These are phyloP conservation scores for Xiphydria camelus DNA, from an alignment of 2,888 invertebrate species.

Conservation along the genomic window DNA sequence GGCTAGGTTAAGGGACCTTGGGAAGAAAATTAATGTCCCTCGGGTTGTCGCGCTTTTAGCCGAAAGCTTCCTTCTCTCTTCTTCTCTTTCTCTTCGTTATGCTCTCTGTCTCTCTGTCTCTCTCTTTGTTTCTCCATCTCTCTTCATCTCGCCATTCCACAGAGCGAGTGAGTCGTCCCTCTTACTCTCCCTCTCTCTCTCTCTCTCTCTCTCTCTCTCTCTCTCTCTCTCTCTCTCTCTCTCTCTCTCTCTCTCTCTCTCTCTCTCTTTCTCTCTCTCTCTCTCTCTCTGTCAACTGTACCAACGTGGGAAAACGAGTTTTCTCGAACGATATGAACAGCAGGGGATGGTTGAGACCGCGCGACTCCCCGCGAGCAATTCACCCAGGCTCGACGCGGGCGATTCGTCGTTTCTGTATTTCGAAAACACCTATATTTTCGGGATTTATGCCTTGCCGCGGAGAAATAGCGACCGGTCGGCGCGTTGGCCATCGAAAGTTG, in stretches of 20 bases:
- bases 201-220: slow-evolving; percentile 6
- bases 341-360: slow-evolving; percentile 12
- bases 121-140: neutral
- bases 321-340: slow-evolving; percentile 3
- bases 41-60: neutral
- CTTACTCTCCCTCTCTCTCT: slow-evolving; percentile 5
- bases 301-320: too few species aligned
- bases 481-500: too few species aligned
- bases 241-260: slow-evolving; percentile 2
- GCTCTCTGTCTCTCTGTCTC: too few species aligned
- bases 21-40: slow-evolving; percentile 1
- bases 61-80: slow-evolving; percentile 15
- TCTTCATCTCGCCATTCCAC: slow-evolving; percentile 5
- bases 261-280: slow-evolving; percentile 6
- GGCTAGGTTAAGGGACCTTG: neutral
- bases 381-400: too few species aligned
- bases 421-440: too few species aligned
- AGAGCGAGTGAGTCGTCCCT: too few species aligned
- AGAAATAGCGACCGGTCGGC: too few species aligned
- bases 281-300: slow-evolving; percentile 6
- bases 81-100: slow-evolving; percentile 2
- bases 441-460: too few species aligned
- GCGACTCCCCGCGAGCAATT: slow-evolving; percentile 18
- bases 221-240: slow-evolving; percentile 11
- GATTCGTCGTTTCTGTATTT: too few species aligned